These are phyloP conservation scores for Zaprionus ornatus DNA, from an alignment of 1,140 invertebrate genomes.

Conservation along the genomic window DNA sequence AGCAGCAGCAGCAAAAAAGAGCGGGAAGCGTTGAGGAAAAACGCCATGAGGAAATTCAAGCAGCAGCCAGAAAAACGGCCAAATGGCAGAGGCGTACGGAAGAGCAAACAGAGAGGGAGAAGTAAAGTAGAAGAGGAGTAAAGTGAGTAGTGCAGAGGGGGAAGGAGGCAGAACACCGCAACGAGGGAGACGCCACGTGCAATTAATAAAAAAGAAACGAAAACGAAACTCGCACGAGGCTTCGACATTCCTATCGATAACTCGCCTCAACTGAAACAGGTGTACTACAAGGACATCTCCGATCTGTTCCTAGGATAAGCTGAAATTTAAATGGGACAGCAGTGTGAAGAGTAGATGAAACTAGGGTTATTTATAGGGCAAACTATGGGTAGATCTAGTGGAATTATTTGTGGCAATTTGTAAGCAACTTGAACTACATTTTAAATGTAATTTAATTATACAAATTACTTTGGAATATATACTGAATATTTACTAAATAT, in stretches of 20 bases:
- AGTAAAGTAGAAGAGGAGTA: neutral
- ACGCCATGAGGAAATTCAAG: conserved; percentile 65
- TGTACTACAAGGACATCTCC: neutral
- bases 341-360: neutral
- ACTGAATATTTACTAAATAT: no score
- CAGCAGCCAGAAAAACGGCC: conserved; percentile 47
- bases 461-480: no score
- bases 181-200: neutral
- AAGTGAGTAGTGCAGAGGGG: no score
- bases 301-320: neutral
- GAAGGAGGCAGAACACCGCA: neutral
- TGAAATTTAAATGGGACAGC: neutral
- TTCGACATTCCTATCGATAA: conserved; percentile 3
- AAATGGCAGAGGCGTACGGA: conserved; percentile 32
- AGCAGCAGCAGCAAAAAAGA: conserved; percentile 48
- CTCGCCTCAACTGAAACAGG: neutral
- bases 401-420: neutral
- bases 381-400: neutral
- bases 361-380: neutral
- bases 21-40: conserved; percentile 76
- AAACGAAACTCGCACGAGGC: neutral
- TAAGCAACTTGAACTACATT: neutral
- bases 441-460: no score
- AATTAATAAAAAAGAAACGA: conserved; percentile 3
- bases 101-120: neutral